Evolutionary conservation across 1,140 invertebrate species (phyloP).

Genomic region (Anastrepha ludens): DNA sequence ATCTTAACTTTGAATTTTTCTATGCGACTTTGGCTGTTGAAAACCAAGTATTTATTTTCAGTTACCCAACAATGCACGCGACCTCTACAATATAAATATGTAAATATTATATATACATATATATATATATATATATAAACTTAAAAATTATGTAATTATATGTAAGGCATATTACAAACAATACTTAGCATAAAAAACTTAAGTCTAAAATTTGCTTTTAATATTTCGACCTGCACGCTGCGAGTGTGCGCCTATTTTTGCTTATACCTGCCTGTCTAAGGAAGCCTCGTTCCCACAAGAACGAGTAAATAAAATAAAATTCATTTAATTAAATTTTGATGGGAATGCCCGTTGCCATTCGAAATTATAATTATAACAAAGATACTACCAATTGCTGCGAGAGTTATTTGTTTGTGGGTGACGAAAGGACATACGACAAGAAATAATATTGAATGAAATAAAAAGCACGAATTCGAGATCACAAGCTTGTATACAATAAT

Average conservation of each 20-base stretch:
- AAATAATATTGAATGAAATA: too few species aligned
- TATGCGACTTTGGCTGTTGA: conserved; percentile 18
- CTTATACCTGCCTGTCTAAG: not conserved
- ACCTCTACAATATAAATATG: not conserved
- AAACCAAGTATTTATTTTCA: conserved; percentile 55
- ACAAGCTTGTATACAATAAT: too few species aligned
- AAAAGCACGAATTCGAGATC: too few species aligned
- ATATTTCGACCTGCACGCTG: not conserved
- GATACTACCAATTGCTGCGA: too few species aligned
- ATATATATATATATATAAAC: conserved; percentile 6
- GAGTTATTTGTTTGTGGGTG: too few species aligned
- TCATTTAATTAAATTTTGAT: too few species aligned
- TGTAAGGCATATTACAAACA: conserved; percentile 37
- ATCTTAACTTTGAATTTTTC: not conserved
- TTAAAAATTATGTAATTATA: not conserved
- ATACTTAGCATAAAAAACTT: conserved; percentile 30
- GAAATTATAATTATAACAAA: too few species aligned
- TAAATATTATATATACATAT: not conserved
- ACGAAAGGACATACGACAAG: too few species aligned
- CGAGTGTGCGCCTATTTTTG: not conserved
- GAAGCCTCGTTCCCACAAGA: too few species aligned
- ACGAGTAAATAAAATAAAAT: too few species aligned
- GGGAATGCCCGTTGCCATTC: too few species aligned
- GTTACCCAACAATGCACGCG: conserved; percentile 11
- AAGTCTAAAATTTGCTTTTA: conserved; percentile 4